A percentile compares a stretch with the other conserved stretches of the same genome.
Evolutionary conservation across 2,888 invertebrate genomes (phyloP).

Genomic region (Drosophila borborema): DNA sequence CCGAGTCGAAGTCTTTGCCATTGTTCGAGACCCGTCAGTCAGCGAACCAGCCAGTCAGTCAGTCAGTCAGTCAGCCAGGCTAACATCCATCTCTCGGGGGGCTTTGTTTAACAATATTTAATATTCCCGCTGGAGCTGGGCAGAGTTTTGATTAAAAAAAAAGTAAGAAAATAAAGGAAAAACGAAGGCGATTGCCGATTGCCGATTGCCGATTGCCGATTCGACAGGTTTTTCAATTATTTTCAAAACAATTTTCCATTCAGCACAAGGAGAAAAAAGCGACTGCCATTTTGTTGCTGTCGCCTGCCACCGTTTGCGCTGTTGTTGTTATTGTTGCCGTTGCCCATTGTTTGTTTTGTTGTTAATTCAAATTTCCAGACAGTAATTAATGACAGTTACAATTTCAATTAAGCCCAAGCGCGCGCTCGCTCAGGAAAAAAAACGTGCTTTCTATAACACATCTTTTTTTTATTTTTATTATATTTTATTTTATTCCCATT

Average conservation of each 20-base stretch:
- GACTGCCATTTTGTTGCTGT: conserved; percentile 52
- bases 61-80: conserved; percentile 30
- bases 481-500: conserved; percentile 41
- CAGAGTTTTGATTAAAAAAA: conserved; percentile 68
- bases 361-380: conserved; percentile 83
- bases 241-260: conserved; percentile 51
- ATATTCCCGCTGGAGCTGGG: conserved; percentile 53
- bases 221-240: conserved; percentile 81
- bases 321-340: conserved; percentile 50
- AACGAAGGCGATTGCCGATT: conserved; percentile 62
- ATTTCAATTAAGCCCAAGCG: conserved; percentile 75
- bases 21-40: conserved; percentile 49
- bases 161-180: conserved; percentile 5
- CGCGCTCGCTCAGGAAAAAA: conserved; percentile 33
- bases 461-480: conserved; percentile 19
- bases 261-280: conserved; percentile 10
- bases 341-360: conserved; percentile 56
- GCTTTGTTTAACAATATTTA: conserved; percentile 63
- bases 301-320: conserved; percentile 28
- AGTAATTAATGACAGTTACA: conserved; percentile 85
- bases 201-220: conserved; percentile 55
- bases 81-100: conserved; percentile 48
- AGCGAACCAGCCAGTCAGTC: conserved; percentile 21
- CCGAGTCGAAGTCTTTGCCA: conserved; percentile 53
- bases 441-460: conserved; percentile 71